A percentile compares a stretch with the other conserved stretches of the same genome.
These are phyloP conservation scores for Puntigrus tetrazona DNA, from an alignment of 2,113 vertebrate genomes.

Conservation along the genomic window DNA sequence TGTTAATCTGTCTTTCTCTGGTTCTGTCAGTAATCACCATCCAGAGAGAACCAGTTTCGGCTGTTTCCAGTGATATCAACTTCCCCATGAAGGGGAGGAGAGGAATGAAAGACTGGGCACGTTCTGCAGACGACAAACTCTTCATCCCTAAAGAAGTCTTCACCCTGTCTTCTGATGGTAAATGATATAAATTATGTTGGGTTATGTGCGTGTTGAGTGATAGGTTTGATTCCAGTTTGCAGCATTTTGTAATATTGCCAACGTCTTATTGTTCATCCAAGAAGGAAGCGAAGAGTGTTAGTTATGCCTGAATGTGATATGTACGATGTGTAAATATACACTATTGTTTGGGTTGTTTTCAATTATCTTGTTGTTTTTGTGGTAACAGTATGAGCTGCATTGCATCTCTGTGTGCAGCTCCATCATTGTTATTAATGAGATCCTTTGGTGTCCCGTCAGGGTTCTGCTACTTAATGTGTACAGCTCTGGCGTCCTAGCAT, in stretches of 20 bases:
- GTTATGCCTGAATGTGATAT: background rate
- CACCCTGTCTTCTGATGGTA: conserved; percentile 83
- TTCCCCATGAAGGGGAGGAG: conserved; percentile 96
- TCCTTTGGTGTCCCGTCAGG: background rate
- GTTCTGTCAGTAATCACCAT: conserved; percentile 88
- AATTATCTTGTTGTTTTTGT: background rate
- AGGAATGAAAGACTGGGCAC: conserved; percentile 99
- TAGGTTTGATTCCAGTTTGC: background rate
- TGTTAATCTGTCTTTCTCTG: conserved; percentile 38
- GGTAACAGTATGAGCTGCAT: background rate
- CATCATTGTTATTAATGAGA: conserved; percentile 15
- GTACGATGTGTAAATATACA: background rate
- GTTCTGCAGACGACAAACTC: conserved; percentile 94
- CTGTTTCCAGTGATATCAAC: conserved; percentile 97
- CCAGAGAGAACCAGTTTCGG: conserved; percentile 92
- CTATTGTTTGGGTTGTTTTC: background rate
- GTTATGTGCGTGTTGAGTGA: background rate
- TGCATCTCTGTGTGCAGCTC: background rate
- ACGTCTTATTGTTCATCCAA: background rate
- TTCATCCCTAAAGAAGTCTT: conserved; percentile 97
- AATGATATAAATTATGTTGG: background rate
- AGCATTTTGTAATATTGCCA: background rate
- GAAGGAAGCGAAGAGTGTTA: background rate
- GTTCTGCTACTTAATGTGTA: conserved; percentile 2
- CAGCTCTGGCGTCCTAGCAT: background rate